These are phyloP conservation scores for Gouania willdenowi DNA, from an alignment of 2,797 vertebrate genomes.

Conservation along the genomic window DNA sequence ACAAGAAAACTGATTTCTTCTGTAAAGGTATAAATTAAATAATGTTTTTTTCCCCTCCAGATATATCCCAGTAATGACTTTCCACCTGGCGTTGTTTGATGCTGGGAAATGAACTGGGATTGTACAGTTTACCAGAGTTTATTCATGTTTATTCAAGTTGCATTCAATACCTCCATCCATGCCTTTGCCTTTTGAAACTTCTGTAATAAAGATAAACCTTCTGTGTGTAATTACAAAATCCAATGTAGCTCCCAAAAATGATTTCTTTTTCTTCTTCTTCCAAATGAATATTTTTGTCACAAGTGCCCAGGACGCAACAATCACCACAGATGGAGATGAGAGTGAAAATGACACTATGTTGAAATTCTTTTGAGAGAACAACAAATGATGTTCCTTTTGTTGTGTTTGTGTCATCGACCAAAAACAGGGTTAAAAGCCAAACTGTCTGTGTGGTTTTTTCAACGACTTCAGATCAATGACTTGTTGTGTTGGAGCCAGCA, in stretches of 20 bases:
- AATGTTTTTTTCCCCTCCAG: conserved; percentile 22
- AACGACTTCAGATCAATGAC: too few species aligned
- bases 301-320: conserved; percentile 68
- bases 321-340: conserved; percentile 22
- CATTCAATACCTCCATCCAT: conserved; percentile 23
- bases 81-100: conserved; percentile 13
- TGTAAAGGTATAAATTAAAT: too few species aligned
- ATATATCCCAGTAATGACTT: conserved; percentile 37
- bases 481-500: conserved; percentile 48
- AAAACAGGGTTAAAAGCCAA: conserved; percentile 40
- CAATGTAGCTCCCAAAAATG: conserved; percentile 51
- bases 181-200: conserved; percentile 22
- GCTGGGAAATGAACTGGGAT: conserved; percentile 28
- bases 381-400: conserved; percentile 12
- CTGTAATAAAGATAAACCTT: conserved; percentile 30
- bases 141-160: conserved; percentile 31
- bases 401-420: conserved; percentile 24
- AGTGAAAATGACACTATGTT: not conserved
- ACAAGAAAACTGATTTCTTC: too few species aligned
- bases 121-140: conserved; percentile 31
- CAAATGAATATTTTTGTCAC: conserved; percentile 65
- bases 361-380: conserved; percentile 16
- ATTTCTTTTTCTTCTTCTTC: conserved; percentile 36
- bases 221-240: conserved; percentile 25
- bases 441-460: conserved; percentile 10